Conservation (phyloP, 1,140 invertebrate genomes). For the Megalopta genalis region DNA sequence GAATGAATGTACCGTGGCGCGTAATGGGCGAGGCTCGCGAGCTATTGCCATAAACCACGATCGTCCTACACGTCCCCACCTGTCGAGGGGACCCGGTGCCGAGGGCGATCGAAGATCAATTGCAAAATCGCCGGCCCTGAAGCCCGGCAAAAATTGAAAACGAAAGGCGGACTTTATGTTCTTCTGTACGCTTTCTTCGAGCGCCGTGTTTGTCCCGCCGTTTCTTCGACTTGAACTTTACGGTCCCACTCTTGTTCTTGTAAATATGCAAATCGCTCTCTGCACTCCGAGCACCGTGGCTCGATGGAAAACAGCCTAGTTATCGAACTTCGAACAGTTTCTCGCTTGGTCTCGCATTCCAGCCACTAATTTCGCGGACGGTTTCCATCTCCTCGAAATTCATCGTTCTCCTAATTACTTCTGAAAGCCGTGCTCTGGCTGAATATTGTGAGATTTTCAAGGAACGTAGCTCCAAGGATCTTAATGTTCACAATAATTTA, state of each 20-base stretch:
- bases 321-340: background rate
- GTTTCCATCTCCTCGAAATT: too few relatives aligned
- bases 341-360: too few relatives aligned
- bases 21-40: constrained; percentile 73
- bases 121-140: constrained; percentile 65
- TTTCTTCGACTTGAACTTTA: constrained; percentile 30
- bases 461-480: too few relatives aligned
- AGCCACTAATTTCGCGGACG: too few relatives aligned
- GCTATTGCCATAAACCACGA: constrained; percentile 74
- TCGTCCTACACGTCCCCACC: constrained; percentile 77
- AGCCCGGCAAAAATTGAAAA: constrained; percentile 37
- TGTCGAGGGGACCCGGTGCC: constrained; percentile 65
- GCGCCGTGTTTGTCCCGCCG: background rate
- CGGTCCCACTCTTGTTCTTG: constrained; percentile 1
- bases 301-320: background rate
- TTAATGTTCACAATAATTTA: too few relatives aligned
- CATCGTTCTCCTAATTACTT: too few relatives aligned
- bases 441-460: too few relatives aligned
- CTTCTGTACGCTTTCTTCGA: constrained; percentile 29
- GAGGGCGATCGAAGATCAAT: constrained; percentile 61
- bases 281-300: too few relatives aligned
- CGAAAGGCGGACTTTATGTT: constrained; percentile 32
- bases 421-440: too few relatives aligned
- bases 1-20: constrained; percentile 67
- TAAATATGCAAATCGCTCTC: background rate